Evolutionary conservation across 2,113 vertebrate genomes (phyloP).

Genomic region (Heliornis fulica): DNA sequence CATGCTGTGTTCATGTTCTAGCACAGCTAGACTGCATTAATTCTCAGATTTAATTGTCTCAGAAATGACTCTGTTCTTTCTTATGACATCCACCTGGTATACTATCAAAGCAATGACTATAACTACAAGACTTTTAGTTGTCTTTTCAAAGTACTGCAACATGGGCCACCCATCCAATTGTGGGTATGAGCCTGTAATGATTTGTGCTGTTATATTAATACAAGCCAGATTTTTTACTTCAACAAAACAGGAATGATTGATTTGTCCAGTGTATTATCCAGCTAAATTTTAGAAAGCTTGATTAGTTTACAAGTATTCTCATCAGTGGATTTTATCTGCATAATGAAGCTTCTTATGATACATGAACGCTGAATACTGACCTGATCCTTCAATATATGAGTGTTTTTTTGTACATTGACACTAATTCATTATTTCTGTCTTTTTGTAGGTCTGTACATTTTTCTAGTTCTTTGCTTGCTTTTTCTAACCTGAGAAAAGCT

Average conservation of each 20-base stretch:
- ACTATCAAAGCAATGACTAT: background rate
- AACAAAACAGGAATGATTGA: background rate
- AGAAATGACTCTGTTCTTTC: background rate
- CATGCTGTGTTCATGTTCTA: rapidly evolving
- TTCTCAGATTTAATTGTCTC: background rate
- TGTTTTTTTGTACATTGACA: background rate
- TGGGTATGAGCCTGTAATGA: background rate
- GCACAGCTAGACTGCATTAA: background rate
- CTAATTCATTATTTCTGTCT: background rate
- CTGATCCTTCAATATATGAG: background rate
- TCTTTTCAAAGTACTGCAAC: background rate
- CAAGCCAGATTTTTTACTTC: background rate
- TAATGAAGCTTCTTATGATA: background rate
- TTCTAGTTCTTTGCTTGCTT: background rate
- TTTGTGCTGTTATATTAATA: background rate
- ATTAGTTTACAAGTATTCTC: background rate
- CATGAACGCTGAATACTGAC: background rate
- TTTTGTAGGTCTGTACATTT: background rate
- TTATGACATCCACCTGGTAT: background rate
- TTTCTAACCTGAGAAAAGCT: background rate
- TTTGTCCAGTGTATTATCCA: background rate
- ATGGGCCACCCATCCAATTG: background rate
- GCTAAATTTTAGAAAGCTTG: background rate
- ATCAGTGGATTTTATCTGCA: background rate
- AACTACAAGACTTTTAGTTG: background rate